A percentile compares a stretch with the other conserved stretches of the same genome.
Conservation (phyloP, 2,113 vertebrate genomes). For the Dasypus novemcinctus region DNA sequence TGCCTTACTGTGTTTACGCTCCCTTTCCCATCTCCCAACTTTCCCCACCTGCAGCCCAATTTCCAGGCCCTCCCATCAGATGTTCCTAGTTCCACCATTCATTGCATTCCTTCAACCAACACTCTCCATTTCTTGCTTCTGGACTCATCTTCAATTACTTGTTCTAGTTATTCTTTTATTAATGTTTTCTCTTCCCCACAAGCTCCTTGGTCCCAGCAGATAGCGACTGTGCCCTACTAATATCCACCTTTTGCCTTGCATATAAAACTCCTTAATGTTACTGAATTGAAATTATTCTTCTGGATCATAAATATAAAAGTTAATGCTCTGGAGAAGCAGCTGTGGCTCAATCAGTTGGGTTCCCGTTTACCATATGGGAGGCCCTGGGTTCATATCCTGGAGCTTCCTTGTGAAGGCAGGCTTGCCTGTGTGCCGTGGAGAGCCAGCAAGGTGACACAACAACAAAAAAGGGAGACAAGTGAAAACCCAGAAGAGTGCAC, state of each 20-base stretch:
- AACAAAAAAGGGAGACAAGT: too few relatives aligned
- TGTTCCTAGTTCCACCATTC: neutral
- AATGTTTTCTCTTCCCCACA: neutral
- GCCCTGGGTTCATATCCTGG: too few relatives aligned
- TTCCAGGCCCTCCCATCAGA: neutral
- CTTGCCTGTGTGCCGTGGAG: too few relatives aligned
- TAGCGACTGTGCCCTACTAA: neutral
- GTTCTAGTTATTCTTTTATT: neutral
- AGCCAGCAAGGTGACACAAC: too few relatives aligned
- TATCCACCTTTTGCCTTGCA: neutral
- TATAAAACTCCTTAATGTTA: neutral
- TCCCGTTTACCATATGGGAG: too few relatives aligned
- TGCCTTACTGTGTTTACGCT: neutral
- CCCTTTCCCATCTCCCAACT: neutral
- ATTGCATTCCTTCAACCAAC: neutral
- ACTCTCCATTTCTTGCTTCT: neutral
- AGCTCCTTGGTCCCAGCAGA: neutral
- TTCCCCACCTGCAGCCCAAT: neutral
- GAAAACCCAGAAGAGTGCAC: too few relatives aligned
- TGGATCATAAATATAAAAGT: neutral
- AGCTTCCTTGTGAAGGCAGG: too few relatives aligned
- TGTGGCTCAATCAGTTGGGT: too few relatives aligned
- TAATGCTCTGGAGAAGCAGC: too few relatives aligned
- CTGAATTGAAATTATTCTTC: constrained; percentile 6
- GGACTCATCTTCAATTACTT: neutral